Conservation (phyloP, 30 jellyfish, hydroid and myxozoan genomes). For the Mastigias papua region DNA sequence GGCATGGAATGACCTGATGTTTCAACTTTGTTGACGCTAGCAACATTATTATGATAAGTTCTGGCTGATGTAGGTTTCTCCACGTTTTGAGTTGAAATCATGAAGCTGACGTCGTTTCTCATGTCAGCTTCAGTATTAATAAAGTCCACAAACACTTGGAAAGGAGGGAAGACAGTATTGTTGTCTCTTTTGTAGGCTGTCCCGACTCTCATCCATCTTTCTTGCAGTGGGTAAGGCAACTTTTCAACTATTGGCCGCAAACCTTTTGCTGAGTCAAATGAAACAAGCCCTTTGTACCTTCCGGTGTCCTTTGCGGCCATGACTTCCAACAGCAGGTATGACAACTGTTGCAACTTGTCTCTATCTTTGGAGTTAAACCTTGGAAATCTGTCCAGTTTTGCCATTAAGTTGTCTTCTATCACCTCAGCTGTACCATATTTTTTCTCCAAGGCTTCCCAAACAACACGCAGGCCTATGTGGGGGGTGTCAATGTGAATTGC, state of each 20-base stretch:
- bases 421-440: conserved; percentile 36
- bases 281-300: conserved; percentile 24
- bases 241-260: conserved; percentile 20
- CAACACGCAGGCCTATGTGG: conserved; percentile 17
- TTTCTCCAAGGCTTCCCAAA: conserved; percentile 33
- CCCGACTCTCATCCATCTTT: conserved; percentile 47
- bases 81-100: conserved; percentile 8
- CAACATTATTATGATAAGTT: not conserved
- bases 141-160: conserved; percentile 30
- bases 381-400: conserved; percentile 37
- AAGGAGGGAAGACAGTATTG: conserved; percentile 34
- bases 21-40: conserved; percentile 36
- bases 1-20: not conserved
- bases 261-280: conserved; percentile 42
- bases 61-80: conserved; percentile 26
- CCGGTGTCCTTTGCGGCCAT: conserved; percentile 36
- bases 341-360: conserved; percentile 33
- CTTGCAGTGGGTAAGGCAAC: conserved; percentile 59
- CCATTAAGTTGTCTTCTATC: conserved; percentile 34
- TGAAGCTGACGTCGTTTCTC: conserved; percentile 56
- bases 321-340: conserved; percentile 26
- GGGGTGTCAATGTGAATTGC: conserved; percentile 34
- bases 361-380: conserved; percentile 24
- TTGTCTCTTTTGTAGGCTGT: conserved; percentile 17
- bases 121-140: conserved; percentile 41